Base-by-base conservation (phyloP, 2,888 invertebrate genomes). In the Ernsta delagoae region DNA sequence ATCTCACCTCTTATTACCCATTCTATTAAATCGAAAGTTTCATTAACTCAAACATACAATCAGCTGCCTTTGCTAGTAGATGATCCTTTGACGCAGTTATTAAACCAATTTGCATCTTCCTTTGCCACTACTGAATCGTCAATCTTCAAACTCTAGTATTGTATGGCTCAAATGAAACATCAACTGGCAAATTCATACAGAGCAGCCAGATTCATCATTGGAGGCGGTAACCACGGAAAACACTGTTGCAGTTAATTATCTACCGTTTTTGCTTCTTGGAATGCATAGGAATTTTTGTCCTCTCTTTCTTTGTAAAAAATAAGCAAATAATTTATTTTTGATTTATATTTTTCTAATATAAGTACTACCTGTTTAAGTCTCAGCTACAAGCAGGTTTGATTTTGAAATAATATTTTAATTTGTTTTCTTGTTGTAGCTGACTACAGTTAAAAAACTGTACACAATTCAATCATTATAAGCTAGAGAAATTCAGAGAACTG, bases 401-500 rank as follows among this genome's bases (percentile, higher is more conserved):
- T 2, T 9, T 43, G 3, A 3, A 9, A 9, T 41, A 5, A 41
- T 5, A 9, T 41, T 39, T 39, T 39, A 50, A 50, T 50, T 12
- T 4, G 16, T 3, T 50, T 12, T 12, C 16, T 50, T 3, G 5
- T 50, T 50, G 12, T 48, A 43, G 4, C 4, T 5, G n/a, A n/a
- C n/a, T n/a, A n/a, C n/a, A n/a, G n/a, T n/a, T 45, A n/a, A n/a
- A 50, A 50, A 0, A 50, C 50, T 50, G 16, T 16, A 4, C 9
- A 5, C 5, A 41, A 41, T 9, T 31, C 34, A 5, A 31, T 31
- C 54, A 54, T 36, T 36, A 36, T 36, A 12, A 39, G 57, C 59
- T 43, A 59, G 31, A 43, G 9, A 16, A 48, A 57, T 57, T 24
- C 34, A 16, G 24, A 53, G 24, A 63, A 16, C 41, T 59, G 59